Evolutionary conservation across 2,113 vertebrate genomes (phyloP).

Genomic region (Gobio gobio): DNA sequence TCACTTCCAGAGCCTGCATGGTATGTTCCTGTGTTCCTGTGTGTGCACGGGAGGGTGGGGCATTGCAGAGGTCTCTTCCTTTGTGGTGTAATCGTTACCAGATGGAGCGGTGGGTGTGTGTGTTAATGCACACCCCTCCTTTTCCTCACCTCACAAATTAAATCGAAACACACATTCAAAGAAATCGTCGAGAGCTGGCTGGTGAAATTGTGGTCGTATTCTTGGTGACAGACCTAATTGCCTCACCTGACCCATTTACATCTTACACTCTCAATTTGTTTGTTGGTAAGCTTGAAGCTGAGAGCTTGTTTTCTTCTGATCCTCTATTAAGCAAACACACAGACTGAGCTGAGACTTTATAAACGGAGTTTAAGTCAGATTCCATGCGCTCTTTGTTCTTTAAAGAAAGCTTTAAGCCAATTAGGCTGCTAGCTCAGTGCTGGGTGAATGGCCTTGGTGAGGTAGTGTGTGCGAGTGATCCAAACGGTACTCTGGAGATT

Average conservation of each 20-base stretch:
- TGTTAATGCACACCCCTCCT: conserved; percentile 11
- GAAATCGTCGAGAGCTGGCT: not conserved
- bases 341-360: conserved; percentile 3
- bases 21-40: not conserved
- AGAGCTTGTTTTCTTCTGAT: conserved; percentile 34
- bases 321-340: conserved; percentile 4
- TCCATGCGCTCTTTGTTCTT: conserved; percentile 21
- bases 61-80: conserved; percentile 34
- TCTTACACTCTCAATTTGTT: not conserved
- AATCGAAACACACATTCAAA: conserved; percentile 33
- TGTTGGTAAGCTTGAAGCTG: not conserved
- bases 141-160: conserved; percentile 8
- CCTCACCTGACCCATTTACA: not conserved
- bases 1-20: not conserved
- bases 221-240: not conserved
- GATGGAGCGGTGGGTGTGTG: conserved; percentile 9
- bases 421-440: conserved; percentile 23
- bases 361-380: not conserved
- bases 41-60: conserved; percentile 15
- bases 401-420: conserved; percentile 30
- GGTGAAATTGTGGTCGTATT: not conserved
- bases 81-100: conserved; percentile 31
- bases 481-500: conserved; percentile 30
- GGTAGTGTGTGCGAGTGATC: not conserved
- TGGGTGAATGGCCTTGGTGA: conserved; percentile 13